Evolutionary conservation across 2,113 vertebrate species (phyloP).

Genomic region (Girardinichthys multiradiatus): DNA sequence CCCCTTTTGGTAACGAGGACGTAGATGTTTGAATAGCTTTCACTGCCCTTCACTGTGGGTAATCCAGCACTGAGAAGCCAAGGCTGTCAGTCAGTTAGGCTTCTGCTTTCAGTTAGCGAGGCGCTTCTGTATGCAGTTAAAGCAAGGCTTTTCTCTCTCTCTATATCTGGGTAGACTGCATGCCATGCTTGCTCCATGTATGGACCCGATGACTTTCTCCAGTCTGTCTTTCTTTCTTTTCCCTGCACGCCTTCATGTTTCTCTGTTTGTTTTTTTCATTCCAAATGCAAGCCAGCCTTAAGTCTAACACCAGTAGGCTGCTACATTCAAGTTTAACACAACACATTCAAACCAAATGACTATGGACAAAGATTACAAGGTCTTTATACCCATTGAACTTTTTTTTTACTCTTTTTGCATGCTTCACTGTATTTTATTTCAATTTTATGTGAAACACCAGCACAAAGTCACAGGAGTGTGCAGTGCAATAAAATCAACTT

Average conservation of each 20-base stretch:
- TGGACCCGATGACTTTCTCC: slow-evolving; percentile 1
- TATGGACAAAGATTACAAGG: neutral
- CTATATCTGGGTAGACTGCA: neutral
- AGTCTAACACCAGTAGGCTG: no score
- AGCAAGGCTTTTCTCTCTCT: slow-evolving; percentile 16
- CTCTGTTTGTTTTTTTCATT: slow-evolving; percentile 26
- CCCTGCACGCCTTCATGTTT: slow-evolving; percentile 3
- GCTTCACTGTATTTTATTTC: no score
- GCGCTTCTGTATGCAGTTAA: neutral
- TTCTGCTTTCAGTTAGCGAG: slow-evolving; percentile 3
- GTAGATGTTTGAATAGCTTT: slow-evolving; percentile 60
- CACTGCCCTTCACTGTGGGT: slow-evolving; percentile 41
- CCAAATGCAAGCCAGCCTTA: slow-evolving; percentile 13
- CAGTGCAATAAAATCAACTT: no score
- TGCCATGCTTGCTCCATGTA: slow-evolving; percentile 1
- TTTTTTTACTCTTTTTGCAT: no score
- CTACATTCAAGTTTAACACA: slow-evolving; percentile 9
- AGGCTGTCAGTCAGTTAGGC: slow-evolving; percentile 48
- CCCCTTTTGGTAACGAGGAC: slow-evolving; percentile 6
- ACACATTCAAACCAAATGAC: neutral
- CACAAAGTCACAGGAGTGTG: no score
- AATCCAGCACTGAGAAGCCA: slow-evolving; percentile 46
- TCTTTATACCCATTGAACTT: no score
- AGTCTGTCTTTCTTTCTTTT: slow-evolving; percentile 6
- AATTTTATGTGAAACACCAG: no score